Base-by-base conservation (phyloP, 1,140 invertebrate genomes). In the Protaetia brevitarsis region DNA sequence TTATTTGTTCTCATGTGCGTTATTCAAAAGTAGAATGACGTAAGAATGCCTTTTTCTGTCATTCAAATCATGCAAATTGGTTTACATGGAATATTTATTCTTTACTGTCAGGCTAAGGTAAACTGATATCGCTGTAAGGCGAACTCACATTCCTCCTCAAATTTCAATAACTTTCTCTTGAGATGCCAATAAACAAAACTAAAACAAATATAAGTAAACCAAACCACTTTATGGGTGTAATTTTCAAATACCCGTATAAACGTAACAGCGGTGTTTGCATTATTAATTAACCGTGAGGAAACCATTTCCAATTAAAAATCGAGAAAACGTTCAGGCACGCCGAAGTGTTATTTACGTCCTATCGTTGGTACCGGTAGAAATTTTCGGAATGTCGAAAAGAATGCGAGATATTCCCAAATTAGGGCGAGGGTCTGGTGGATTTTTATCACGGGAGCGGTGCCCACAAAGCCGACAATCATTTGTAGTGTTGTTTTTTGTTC, bases 371-470 rank as follows among this genome's bases (percentile, higher is more conserved):
- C 41, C 21, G 41, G 2, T 51, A 51, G 41, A 51, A 19, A 51
- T 51, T 51, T 51, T 51, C 41, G 41, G 41, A 51, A 51, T 51
- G 13, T 51, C 57, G n/a, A 10, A 0, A 16, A 28, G 57, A 11
- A 59, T 16, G 11, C 57, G 3, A n/a, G 57, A 28, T 29, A 59
- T 59, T 59, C 30, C 26, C 57, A 59, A 59, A 59, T 59, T 59
- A 59, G 57, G 57, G 29, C 29, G 29, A 59, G 27, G 57, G 29
- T 28, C 29, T 3, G 23, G 57, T 21, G 26, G 27, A 59, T 29
- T 31, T 59, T 59, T 59, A 59, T 59, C 57, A 31, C 29, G 16
- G 23, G 26, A 31, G 26, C 57, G 57, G 57, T 16, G n/a, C 57
- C 27, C 11, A 29, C 57, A 59, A 59, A 59, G 57, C 3, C 13